Base-by-base conservation (phyloP, 2,888 invertebrate species). In the Heliconius charithonia region DNA sequence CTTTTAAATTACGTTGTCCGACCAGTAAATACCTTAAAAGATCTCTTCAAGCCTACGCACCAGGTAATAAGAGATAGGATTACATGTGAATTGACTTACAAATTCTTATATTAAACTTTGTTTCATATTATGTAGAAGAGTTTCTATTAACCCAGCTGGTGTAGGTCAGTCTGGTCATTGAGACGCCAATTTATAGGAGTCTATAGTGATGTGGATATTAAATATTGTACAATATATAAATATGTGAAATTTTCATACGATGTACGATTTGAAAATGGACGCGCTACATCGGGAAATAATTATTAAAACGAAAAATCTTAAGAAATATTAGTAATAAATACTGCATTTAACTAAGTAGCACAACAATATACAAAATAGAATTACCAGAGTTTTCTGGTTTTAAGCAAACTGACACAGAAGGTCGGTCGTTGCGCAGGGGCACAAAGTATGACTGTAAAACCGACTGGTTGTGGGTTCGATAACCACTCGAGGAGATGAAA, bases 1-100 rank as follows among this genome's bases (percentile, higher is more conserved):
- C 80, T 78, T 81, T 77, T 80, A 81, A 80, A 81, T 81, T 80
- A 80, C 80, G 81, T 70, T 79, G 78, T 80, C 81, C 78, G 80
- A 81, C 80, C 79, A 77, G 80, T 79, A 79, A 79, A 80, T 70
- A 70, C 80, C 80, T 79, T 81, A 81, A 81, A 80, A 80, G 81
- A 79, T 62, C 71, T 75, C 77, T 67, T 73, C 79, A 81, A 81
- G 59, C 80, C 81, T 80, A 81, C 81, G 80, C 80, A 73, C 77
- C 80, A 73, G 78, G 80, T 63, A 79, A 79, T 78, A 77, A 63
- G 76, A 76, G 76, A 80, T 79, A 80, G 80, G 70, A 77, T 80
- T 81, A 73, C 81, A 79, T 75, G 27, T 70, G 63, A 63, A 67
- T 59, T 27, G 77, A 51, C 75, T 78, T 37, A 74, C 77, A 74